These are phyloP conservation scores for Drosophila borborema DNA, from an alignment of 2,888 invertebrate genomes.

Conservation along the genomic window DNA sequence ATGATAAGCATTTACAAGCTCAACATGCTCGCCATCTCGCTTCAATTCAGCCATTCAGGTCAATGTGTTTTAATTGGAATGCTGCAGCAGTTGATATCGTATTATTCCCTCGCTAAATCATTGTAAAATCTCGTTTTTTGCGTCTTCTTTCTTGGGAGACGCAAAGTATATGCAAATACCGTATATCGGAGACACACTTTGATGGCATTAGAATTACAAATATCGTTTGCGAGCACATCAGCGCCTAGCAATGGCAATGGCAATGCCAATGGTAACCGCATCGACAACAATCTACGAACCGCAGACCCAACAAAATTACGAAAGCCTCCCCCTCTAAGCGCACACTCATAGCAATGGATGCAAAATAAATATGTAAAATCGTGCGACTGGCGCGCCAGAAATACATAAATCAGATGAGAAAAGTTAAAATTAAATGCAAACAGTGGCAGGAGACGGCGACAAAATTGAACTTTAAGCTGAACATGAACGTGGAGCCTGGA, in stretches of 20 bases:
- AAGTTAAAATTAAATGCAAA: slow-evolving; percentile 79
- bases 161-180: slow-evolving; percentile 46
- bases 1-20: slow-evolving; percentile 41
- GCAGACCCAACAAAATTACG: slow-evolving; percentile 12
- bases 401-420: slow-evolving; percentile 76
- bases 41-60: slow-evolving; percentile 29
- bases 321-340: background rate
- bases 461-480: slow-evolving; percentile 55
- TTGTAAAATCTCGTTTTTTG: background rate
- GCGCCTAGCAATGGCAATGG: slow-evolving; percentile 51
- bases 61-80: slow-evolving; percentile 53
- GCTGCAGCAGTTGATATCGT: slow-evolving; percentile 45
- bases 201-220: slow-evolving; percentile 77
- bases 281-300: slow-evolving; percentile 24
- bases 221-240: slow-evolving; percentile 43
- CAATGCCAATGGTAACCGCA: slow-evolving; percentile 34
- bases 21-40: slow-evolving; percentile 13
- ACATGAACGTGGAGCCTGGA: background rate
- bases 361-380: slow-evolving; percentile 78
- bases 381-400: slow-evolving; percentile 47
- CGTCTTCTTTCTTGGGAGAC: background rate
- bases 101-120: background rate
- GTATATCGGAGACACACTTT: slow-evolving; percentile 72
- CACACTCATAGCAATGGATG: slow-evolving; percentile 58
- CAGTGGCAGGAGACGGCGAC: slow-evolving; percentile 44